Conservation (phyloP, 2,797 vertebrate species). For the Garrulus glandarius region DNA sequence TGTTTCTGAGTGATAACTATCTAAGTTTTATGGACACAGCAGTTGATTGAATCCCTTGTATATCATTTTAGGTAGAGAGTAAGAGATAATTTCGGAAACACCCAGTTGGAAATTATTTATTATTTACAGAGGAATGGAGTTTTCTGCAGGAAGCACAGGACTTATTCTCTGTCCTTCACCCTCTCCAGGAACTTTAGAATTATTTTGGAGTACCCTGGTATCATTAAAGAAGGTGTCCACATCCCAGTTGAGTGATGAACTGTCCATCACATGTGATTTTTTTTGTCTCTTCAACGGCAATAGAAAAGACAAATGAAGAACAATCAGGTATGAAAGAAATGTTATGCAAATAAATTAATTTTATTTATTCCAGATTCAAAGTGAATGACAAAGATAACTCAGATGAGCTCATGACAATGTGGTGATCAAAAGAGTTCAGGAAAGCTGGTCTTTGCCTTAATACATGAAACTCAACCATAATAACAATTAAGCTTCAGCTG, state of each 20-base stretch:
- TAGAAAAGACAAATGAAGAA: background rate
- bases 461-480: background rate
- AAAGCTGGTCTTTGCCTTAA: background rate
- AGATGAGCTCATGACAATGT: background rate
- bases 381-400: background rate
- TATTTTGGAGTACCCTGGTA: background rate
- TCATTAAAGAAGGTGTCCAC: background rate
- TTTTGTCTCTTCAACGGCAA: background rate
- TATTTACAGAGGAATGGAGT: background rate
- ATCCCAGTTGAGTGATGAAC: background rate
- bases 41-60: background rate
- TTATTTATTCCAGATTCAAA: background rate
- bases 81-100: background rate
- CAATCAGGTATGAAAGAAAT: background rate
- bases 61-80: background rate
- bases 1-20: background rate
- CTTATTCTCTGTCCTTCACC: background rate
- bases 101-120: background rate
- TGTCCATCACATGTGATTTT: background rate
- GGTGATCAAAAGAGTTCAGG: background rate
- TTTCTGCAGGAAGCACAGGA: background rate
- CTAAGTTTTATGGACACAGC: background rate
- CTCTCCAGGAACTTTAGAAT: background rate
- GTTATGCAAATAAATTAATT: background rate
- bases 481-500: background rate